Evolutionary conservation across 2,113 vertebrate species (phyloP), one percentile per base, ranked within the genome.

Genomic region (Oryzias melastigma): DNA sequence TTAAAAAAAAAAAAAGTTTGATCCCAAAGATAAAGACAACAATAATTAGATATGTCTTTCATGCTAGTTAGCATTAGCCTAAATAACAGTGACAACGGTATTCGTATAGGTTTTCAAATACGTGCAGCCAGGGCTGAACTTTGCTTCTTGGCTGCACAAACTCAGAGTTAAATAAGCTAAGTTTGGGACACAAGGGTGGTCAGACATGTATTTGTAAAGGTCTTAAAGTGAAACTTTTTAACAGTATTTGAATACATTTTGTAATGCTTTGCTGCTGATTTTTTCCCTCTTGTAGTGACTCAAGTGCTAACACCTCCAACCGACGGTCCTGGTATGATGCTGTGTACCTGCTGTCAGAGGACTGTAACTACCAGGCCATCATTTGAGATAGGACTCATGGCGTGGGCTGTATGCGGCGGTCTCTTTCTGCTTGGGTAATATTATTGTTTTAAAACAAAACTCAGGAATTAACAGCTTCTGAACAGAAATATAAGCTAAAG

Each of bases 261-360:
- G 12, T 22, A 14, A 29, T 41, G 35, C 4, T 51, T 14, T 59
- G 1, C 43, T 67, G 44, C 71, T 15, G 0, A 16, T 65, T 69
- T 27, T 27, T 80, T 25, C 65, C 56, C 15, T 77, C 54, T 53
- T 12, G 3, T 65, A 83, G 88, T 89, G 42, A 86, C 40, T 27
- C 49, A 18, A 10, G 12, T 62, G 29, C 7, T 44, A 19, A 1
- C 40, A 4, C 40, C 60, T 40, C 85, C 91, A 10, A 27, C 46
- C 10, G 85, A 87, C 0, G 2, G 54, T 15, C 81, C 89, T 0
- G 89, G 81, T 40, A 81, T 84, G 44, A 62, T 77, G 5, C 1
- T 67, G 58, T 92, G 91, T 54, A 85, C 82, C 12, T 75, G 84
- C 71, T 92, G 91, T 70, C 75, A 78, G 40, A 76, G 85, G 52